phyloP scores from a whole-genome alignment of 2,113 vertebrate species.

The Erythrocercus mccallii region DNA sequence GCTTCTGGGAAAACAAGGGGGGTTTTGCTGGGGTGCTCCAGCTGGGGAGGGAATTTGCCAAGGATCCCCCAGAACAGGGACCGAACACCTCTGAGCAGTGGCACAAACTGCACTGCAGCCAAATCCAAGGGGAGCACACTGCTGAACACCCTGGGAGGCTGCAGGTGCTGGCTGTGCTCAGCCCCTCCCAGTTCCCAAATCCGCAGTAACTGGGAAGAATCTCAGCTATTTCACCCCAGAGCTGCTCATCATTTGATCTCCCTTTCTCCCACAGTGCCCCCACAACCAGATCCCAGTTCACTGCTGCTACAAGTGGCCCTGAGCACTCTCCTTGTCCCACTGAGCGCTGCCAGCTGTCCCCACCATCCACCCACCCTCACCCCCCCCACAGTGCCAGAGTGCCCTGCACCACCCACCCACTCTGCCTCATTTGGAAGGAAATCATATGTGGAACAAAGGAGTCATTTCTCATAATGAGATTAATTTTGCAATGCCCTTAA shows the following conservation, averaged over 20 bases:
- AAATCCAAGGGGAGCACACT: not conserved
- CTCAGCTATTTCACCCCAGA: not conserved
- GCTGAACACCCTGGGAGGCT: not conserved
- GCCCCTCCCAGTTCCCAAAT: not conserved
- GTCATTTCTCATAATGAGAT: slow-evolving; percentile 30
- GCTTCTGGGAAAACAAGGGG: not conserved
- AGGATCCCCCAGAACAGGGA: not conserved
- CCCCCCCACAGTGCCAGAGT: not conserved
- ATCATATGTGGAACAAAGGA: slow-evolving; percentile 1
- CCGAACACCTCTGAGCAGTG: not conserved
- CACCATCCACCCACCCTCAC: not conserved
- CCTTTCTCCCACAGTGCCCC: not conserved
- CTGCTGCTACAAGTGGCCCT: not conserved
- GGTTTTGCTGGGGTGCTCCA: not conserved
- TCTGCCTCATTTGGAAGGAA: not conserved
- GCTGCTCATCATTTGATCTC: not conserved
- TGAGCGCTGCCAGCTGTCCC: not conserved
- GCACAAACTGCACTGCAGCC: not conserved
- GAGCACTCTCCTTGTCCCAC: fast-evolving
- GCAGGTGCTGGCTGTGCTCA: not conserved
- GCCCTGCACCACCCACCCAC: not conserved
- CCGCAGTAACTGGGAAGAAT: not conserved
- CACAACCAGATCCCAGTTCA: not conserved
- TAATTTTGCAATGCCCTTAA: slow-evolving; percentile 43
- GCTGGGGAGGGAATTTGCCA: not conserved